Evolutionary conservation across 2,113 vertebrate genomes (phyloP).

Genomic region (Tachycineta bicolor): DNA sequence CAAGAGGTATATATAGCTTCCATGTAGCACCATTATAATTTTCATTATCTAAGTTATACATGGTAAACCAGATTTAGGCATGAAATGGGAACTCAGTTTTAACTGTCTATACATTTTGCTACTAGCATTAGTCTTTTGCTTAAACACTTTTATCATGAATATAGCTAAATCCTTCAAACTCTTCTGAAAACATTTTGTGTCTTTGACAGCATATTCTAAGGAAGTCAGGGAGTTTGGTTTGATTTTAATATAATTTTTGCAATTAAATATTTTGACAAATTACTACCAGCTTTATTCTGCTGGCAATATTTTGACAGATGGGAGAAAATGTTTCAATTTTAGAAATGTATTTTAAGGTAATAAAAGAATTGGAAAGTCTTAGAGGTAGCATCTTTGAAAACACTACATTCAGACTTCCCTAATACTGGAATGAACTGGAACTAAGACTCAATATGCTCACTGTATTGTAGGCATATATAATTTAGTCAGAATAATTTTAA

Average conservation of each 20-base stretch:
- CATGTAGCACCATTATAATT: background rate
- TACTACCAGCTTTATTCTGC: conserved; percentile 72
- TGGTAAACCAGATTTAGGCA: background rate
- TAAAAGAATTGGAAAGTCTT: conserved; percentile 46
- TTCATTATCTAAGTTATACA: background rate
- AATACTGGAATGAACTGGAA: background rate
- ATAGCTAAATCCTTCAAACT: conserved; percentile 29
- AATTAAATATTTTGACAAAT: conserved; percentile 82
- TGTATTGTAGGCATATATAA: background rate
- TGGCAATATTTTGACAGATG: conserved; percentile 80
- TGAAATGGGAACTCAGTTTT: background rate
- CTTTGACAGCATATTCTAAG: conserved; percentile 65
- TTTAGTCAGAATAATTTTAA: conserved; percentile 22
- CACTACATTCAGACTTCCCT: background rate
- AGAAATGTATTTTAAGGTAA: conserved; percentile 69
- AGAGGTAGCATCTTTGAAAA: conserved; percentile 45
- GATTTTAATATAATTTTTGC: conserved; percentile 68
- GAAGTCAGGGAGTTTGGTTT: conserved; percentile 65
- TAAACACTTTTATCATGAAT: conserved; percentile 5
- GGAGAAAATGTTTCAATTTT: conserved; percentile 72
- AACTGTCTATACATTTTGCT: background rate
- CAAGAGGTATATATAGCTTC: background rate
- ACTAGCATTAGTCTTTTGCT: background rate
- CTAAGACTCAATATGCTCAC: background rate
- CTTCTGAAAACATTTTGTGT: conserved; percentile 51